These are phyloP conservation scores for Agrypnia vestita DNA, from an alignment of 1,140 invertebrate species.

Conservation along the genomic window DNA sequence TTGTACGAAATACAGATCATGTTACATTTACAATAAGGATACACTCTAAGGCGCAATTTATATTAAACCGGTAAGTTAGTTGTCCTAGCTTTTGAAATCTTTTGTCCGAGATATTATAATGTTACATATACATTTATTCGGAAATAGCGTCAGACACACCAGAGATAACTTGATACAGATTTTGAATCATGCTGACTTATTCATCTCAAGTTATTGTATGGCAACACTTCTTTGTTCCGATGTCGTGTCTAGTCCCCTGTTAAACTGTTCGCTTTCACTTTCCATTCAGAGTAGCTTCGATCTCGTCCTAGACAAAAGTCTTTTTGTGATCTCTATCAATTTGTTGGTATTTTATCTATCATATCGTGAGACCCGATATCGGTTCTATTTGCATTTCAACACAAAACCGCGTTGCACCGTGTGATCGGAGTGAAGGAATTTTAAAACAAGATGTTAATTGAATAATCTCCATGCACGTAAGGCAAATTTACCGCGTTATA, in stretches of 20 bases:
- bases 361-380: constrained; percentile 40
- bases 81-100: constrained; percentile 10
- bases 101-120: constrained; percentile 19
- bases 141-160: constrained; percentile 17
- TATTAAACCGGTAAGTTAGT: neutral
- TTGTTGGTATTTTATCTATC: constrained; percentile 41
- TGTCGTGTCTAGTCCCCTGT: constrained; percentile 26
- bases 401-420: constrained; percentile 14
- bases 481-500: too few species aligned
- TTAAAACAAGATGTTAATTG: constrained; percentile 16
- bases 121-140: neutral
- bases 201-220: constrained; percentile 34
- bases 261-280: constrained; percentile 22
- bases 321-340: constrained; percentile 45
- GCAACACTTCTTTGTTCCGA: constrained; percentile 38
- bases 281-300: constrained; percentile 32
- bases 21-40: too few species aligned
- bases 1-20: too few species aligned
- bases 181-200: constrained; percentile 32
- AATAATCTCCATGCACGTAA: neutral
- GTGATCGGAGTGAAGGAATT: constrained; percentile 17
- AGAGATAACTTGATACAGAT: constrained; percentile 20
- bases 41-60: too few species aligned
- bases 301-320: constrained; percentile 48
- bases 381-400: constrained; percentile 37